phyloP scores from a whole-genome alignment of 2,888 invertebrate species.

The Leucania comma region DNA sequence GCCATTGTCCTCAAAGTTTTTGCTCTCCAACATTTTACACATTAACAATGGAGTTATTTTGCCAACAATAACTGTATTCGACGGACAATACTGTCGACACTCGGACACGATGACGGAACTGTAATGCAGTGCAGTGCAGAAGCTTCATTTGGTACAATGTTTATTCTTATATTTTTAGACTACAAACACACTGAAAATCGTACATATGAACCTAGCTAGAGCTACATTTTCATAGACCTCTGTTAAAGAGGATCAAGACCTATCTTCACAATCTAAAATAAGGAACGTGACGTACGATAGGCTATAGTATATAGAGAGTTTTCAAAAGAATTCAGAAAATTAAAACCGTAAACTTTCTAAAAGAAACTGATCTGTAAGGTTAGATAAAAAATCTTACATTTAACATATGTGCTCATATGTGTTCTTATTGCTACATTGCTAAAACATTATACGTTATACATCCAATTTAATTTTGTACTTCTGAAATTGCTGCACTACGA shows the following conservation, averaged over 20 bases:
- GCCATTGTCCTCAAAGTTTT: slow-evolving; percentile 81
- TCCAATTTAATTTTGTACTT: slow-evolving; percentile 23
- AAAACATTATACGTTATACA: not conserved
- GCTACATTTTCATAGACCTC: not conserved
- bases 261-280: too few species aligned
- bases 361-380: not conserved
- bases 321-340: not conserved
- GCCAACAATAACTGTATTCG: slow-evolving; percentile 88
- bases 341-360: not conserved
- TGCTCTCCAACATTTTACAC: slow-evolving; percentile 77
- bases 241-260: too few species aligned
- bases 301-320: not conserved
- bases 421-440: not conserved
- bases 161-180: not conserved
- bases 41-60: slow-evolving; percentile 86
- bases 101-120: slow-evolving; percentile 69
- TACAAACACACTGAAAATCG: too few species aligned
- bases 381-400: too few species aligned
- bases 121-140: slow-evolving; percentile 25
- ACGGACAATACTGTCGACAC: slow-evolving; percentile 66
- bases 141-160: slow-evolving; percentile 35
- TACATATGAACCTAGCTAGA: not conserved
- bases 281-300: too few species aligned
- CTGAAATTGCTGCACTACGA: slow-evolving; percentile 54
- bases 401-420: too few species aligned